Conservation (phyloP, 2,113 vertebrate species). For the Kryptolebias marmoratus region DNA sequence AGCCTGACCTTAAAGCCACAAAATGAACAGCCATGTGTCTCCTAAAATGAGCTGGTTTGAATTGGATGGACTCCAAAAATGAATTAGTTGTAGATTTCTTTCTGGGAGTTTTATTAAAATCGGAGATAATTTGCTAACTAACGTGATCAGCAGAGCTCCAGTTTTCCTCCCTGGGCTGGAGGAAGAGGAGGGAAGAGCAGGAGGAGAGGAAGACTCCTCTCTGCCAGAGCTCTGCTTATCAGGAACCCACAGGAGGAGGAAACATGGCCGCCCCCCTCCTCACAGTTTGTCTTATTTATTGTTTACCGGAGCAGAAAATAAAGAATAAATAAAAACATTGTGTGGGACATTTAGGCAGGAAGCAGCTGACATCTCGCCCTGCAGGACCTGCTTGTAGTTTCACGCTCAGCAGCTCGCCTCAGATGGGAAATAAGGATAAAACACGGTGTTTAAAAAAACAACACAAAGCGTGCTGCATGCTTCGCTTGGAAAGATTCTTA, state of each 20-base stretch:
- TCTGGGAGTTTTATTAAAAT: too few relatives aligned
- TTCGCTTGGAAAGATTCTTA: background rate
- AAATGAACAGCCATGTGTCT: too few relatives aligned
- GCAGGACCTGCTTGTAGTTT: conserved; percentile 55
- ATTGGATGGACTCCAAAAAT: too few relatives aligned
- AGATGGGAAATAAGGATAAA: conserved; percentile 47
- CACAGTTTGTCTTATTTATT: conserved; percentile 27
- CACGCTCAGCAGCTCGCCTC: conserved; percentile 47
- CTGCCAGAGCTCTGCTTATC: conserved; percentile 57
- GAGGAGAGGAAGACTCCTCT: conserved; percentile 7
- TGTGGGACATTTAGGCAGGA: conserved; percentile 18
- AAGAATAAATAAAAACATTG: conserved; percentile 3
- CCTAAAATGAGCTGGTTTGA: too few relatives aligned
- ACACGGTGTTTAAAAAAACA: background rate
- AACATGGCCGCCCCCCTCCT: background rate
- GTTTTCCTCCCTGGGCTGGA: conserved; percentile 10
- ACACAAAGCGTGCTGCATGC: too few relatives aligned
- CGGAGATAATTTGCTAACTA: background rate
- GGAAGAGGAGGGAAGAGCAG: conserved; percentile 1
- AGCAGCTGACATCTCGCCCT: conserved; percentile 49
- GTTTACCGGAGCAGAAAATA: conserved; percentile 36
- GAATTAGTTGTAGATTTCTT: too few relatives aligned
- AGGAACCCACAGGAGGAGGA: conserved; percentile 28
- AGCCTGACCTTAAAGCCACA: too few relatives aligned
- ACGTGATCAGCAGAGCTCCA: background rate